Evolutionary conservation across 2,888 invertebrate genomes (phyloP).

Genomic region (Noctua fimbriata): DNA sequence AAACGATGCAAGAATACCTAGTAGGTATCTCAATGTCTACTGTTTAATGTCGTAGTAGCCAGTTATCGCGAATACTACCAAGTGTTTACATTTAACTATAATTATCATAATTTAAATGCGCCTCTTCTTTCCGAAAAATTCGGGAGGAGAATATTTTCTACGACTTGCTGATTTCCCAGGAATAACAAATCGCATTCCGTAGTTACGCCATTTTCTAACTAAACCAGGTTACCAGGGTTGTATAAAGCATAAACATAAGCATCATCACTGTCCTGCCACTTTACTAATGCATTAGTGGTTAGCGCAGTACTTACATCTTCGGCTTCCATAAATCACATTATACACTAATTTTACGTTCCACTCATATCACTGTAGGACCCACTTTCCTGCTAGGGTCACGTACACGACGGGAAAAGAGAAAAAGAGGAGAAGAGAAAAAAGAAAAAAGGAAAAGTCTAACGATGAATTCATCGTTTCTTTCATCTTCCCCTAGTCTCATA

Average conservation of each 20-base stretch:
- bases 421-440: too few relatives aligned
- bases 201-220: neutral
- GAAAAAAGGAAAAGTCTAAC: too few relatives aligned
- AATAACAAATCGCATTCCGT: neutral
- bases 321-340: neutral
- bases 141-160: neutral
- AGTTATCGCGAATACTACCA: slow-evolving; percentile 40
- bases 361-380: too few relatives aligned
- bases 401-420: too few relatives aligned
- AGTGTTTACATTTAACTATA: slow-evolving; percentile 27
- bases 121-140: neutral
- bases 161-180: neutral
- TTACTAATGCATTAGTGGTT: neutral
- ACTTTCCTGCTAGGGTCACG: too few relatives aligned
- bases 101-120: slow-evolving; percentile 6
- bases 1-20: slow-evolving; percentile 41
- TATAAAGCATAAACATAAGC: neutral
- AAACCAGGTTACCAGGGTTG: neutral
- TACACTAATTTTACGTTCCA: too few relatives aligned
- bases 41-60: slow-evolving; percentile 29
- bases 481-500: neutral
- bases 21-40: slow-evolving; percentile 31
- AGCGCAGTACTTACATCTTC: neutral
- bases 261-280: neutral
- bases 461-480: neutral